Conservation (phyloP, 2,888 invertebrate species). For the Phyllotreta striolata region DNA sequence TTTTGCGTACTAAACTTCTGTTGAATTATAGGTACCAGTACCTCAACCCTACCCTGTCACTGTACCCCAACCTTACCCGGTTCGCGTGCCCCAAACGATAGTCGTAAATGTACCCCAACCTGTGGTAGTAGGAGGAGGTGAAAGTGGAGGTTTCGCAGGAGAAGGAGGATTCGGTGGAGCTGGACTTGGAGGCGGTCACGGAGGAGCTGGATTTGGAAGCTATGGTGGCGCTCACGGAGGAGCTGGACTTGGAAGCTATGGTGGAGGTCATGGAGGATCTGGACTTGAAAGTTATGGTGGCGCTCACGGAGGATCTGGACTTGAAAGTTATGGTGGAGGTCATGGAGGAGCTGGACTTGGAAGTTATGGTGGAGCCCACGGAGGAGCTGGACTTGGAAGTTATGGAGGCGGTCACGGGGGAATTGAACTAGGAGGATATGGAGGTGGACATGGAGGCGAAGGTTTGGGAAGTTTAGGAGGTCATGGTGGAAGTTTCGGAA, state of each 20-base stretch:
- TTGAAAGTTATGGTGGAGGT: conserved; percentile 16
- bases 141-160: conserved; percentile 33
- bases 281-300: conserved; percentile 22
- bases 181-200: conserved; percentile 33
- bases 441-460: conserved; percentile 32
- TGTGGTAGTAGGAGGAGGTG: conserved; percentile 42
- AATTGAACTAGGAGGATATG: conserved; percentile 12
- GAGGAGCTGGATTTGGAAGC: conserved; percentile 48
- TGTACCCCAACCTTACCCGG: conserved; percentile 49
- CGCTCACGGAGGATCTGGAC: conserved; percentile 22
- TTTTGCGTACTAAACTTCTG: background rate
- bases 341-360: conserved; percentile 31
- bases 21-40: conserved; percentile 37
- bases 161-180: conserved; percentile 30
- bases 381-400: conserved; percentile 34
- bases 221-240: conserved; percentile 38
- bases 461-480: background rate
- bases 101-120: conserved; percentile 47
- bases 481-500: conserved; percentile 28
- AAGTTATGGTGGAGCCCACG: conserved; percentile 35
- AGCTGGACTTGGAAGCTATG: conserved; percentile 27
- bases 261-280: conserved; percentile 19
- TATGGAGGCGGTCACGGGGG: conserved; percentile 15
- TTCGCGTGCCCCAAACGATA: conserved; percentile 50
- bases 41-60: conserved; percentile 51